Evolutionary conservation across 2,797 vertebrate species (phyloP), one percentile per base, ranked within the genome.

Genomic region (Gymnodraco acuticeps): DNA sequence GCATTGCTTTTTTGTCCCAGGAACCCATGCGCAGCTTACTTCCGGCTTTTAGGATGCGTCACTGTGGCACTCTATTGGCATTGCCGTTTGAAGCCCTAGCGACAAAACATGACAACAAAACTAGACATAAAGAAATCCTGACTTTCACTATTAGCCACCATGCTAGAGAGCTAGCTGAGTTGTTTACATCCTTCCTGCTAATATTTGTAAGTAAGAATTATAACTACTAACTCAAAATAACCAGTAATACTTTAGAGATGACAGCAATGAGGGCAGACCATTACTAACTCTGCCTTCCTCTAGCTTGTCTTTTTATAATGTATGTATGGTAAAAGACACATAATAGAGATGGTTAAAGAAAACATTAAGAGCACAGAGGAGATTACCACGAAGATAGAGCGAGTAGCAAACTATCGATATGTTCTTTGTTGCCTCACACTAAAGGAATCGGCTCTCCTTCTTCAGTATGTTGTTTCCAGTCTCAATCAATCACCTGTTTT

Each of bases 401-500:
- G 19, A 2, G 1, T 9, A 43, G 8, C 20, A 33, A 31, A 38
- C 53, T 8, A 70, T 77, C 15, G 19, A 33, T 50, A 6, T 52
- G 7, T 33, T 58, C 15, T 45, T 59, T 58, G 38, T 74, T 68
- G 38, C 65, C 62, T 42, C 15, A 33, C 19, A 51, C 65, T 38
- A 45, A 75, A 75, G 42, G 38, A 64, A 77, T 43, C 48, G 50
- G 53, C 66, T 76, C 64, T 51, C 31, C 58, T 67, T 17, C 65
- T 15, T 20, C 52, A 2, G n/a, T 42, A 46, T 67, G 60, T 74
- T 73, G 67, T 69, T 48, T 42, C 19, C 43, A 20, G 31, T 73
- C 66, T 89, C 75, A 70, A 84, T 87, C 88, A 84, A 80, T 89
- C 84, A 88, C 73, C 70, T 88, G 83, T 85, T 89, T 76, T 56